Conservation (phyloP, 2,113 vertebrate species). For the Nettapus auritus region DNA sequence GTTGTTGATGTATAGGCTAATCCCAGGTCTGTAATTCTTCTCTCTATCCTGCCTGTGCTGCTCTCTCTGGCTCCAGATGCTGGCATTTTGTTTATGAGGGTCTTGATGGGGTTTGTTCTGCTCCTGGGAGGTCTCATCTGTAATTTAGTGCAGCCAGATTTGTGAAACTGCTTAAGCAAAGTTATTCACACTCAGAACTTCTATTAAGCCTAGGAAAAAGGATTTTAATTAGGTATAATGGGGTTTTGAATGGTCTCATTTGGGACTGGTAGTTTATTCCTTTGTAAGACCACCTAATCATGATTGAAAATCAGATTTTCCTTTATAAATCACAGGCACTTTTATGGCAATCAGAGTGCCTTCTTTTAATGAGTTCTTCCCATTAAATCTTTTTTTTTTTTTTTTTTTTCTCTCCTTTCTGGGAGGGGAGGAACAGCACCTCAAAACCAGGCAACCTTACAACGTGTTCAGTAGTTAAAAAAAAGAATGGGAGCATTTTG, state of each 20-base stretch:
- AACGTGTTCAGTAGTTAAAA: background rate
- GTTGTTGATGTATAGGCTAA: slow-evolving; percentile 33
- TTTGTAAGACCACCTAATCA: background rate
- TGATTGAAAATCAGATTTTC: background rate
- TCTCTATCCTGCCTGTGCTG: background rate
- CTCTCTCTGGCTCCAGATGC: slow-evolving; percentile 45
- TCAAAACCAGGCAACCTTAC: background rate
- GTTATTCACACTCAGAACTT: slow-evolving; percentile 30
- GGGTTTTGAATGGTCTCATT: slow-evolving; percentile 6
- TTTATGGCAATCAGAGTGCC: background rate
- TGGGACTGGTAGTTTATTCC: background rate
- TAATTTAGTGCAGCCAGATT: slow-evolving; percentile 36
- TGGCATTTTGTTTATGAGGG: slow-evolving; percentile 70
- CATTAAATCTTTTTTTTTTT: background rate
- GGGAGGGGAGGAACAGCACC: accelerated
- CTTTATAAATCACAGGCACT: background rate
- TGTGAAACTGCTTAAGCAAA: slow-evolving; percentile 44
- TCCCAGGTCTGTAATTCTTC: slow-evolving; percentile 29
- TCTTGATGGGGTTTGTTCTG: slow-evolving; percentile 61
- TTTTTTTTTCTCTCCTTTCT: background rate
- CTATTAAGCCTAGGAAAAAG: slow-evolving; percentile 13
- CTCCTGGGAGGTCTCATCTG: slow-evolving; percentile 49
- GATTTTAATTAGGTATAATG: slow-evolving; percentile 29
- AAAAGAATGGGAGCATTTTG: background rate
- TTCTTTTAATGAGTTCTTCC: background rate